Evolutionary conservation across 2,113 vertebrate species (phyloP).

Genomic region (Microtus pennsylvanicus): DNA sequence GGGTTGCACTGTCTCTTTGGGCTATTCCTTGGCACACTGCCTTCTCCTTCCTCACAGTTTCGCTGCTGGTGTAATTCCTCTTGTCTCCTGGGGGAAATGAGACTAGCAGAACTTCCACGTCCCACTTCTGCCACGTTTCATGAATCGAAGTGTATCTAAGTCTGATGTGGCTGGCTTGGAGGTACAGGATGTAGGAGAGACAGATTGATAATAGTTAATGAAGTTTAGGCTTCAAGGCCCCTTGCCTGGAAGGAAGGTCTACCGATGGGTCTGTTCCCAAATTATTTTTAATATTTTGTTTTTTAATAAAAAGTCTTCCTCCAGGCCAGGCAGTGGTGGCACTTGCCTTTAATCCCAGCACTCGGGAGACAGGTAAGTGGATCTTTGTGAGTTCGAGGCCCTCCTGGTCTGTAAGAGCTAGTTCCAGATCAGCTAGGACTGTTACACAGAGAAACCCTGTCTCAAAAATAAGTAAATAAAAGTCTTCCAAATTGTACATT

Average conservation of each 20-base stretch:
- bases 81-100: conserved; percentile 64
- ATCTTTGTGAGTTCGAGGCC: too few species aligned
- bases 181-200: neutral
- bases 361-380: too few species aligned
- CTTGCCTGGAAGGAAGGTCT: neutral
- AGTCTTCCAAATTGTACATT: neutral
- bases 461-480: neutral
- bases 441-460: too few species aligned
- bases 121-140: conserved; percentile 70
- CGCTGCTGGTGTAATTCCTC: conserved; percentile 51
- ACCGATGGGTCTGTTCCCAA: neutral
- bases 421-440: too few species aligned
- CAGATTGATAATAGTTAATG: neutral
- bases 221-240: neutral
- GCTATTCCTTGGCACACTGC: neutral
- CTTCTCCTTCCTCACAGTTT: conserved; percentile 27
- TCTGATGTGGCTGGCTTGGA: neutral
- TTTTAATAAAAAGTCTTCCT: neutral
- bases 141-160: neutral
- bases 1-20: conserved; percentile 18
- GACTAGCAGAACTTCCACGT: conserved; percentile 57
- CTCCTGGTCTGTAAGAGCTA: too few species aligned
- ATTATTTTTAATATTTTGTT: neutral
- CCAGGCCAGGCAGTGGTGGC: too few species aligned
- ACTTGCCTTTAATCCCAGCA: too few species aligned